These are phyloP conservation scores for Eriosoma lanigerum DNA, from an alignment of 1,140 invertebrate genomes.

Conservation along the genomic window DNA sequence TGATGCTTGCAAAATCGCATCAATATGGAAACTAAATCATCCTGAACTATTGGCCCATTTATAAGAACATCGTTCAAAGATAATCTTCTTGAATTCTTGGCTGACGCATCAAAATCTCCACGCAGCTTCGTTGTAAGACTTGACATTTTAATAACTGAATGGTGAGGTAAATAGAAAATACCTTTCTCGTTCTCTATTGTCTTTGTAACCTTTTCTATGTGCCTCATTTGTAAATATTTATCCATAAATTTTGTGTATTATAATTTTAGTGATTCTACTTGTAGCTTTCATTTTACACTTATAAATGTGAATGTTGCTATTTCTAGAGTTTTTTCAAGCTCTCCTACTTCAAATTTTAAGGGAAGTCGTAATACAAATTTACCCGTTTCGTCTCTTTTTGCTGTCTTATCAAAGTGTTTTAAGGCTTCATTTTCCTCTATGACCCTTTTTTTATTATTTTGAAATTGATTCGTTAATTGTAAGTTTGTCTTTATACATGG, in stretches of 20 bases:
- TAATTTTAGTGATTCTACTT: background rate
- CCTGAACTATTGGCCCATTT: conserved; percentile 19
- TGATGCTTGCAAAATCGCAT: conserved; percentile 3
- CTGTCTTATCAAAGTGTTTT: background rate
- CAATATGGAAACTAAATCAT: conserved; percentile 3
- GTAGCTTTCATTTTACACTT: conserved; percentile 10
- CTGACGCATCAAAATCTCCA: background rate
- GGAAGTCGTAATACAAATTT: conserved; percentile 26
- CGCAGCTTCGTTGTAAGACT: conserved; percentile 39
- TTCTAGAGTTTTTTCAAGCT: background rate
- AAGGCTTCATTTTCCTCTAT: conserved; percentile 2
- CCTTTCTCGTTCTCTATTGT: background rate
- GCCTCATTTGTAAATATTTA: background rate
- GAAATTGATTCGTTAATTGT: background rate
- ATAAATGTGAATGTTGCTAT: conserved; percentile 7
- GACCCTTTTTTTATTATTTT: background rate
- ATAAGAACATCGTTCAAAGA: conserved; percentile 21
- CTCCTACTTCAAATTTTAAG: background rate
- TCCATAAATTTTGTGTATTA: background rate
- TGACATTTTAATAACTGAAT: conserved; percentile 48
- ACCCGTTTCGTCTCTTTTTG: background rate
- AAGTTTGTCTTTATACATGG: background rate
- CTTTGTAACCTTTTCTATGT: background rate
- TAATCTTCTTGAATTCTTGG: background rate
- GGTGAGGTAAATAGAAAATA: conserved; percentile 51